Base-by-base conservation (phyloP, 1,140 invertebrate genomes). In the Mycetomoellerius zeteki region DNA sequence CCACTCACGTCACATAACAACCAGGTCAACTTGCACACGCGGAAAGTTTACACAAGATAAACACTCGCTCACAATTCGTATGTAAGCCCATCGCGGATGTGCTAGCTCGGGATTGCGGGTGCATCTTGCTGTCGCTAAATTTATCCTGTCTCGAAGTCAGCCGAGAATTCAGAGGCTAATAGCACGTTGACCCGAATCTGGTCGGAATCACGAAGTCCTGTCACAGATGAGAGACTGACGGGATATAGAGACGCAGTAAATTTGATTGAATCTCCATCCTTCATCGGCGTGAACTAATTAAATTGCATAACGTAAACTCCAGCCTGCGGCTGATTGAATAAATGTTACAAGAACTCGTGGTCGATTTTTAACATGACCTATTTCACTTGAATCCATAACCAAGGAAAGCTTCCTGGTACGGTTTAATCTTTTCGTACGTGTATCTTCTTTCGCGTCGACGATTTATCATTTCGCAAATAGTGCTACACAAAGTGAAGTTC, bases 161-260 rank as follows among this genome's bases (percentile, higher is more conserved):
- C 50, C 54, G 21, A 75, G n/a, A 54, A 10, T 21, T 12, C 64
- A 8, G 33, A 33, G 62, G 50, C 62, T 89, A 89, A 89, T 89
- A 82, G 84, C 71, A 67, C 67, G 62, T 62, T 90, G 88, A 89
- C 85, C 85, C 60, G 82, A 89, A 90, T 90, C 78, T 82, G 50
- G 33, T n/a, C 67, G 72, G 54, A 62, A 89, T 88, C 77, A 58
- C 54, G 56, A 4, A 73, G 60, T 88, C 75, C 84, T 76, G 62
- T 54, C 27, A 65, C 65, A 54, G 88, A 86, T 84, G 69, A 56
- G 85, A 72, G 58, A 75, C 43, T 60, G 43, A 50, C 52, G 8
- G 43, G 33, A 87, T 78, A 69, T 76, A 85, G 30, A n/a, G 69
- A 60, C 33, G 54, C 37, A 47, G 27, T 78, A 69, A 85, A 89